Evolutionary conservation across 2,797 vertebrate genomes (phyloP), one percentile per base, ranked within the genome.

Genomic region (Urosaurus nigricauda): DNA sequence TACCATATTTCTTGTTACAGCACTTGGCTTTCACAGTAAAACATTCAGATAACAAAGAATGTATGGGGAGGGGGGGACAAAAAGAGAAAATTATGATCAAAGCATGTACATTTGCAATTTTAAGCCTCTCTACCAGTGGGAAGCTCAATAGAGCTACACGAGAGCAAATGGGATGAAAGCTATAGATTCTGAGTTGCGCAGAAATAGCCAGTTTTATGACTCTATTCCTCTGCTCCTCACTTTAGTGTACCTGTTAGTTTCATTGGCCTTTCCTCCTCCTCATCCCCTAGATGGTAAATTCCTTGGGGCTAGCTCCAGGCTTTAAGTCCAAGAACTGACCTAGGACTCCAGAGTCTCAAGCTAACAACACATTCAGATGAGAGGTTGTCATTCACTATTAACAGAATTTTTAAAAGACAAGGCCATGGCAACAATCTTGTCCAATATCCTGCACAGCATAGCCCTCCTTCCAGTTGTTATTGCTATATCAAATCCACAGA

Each of bases 271-370:
- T 32, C 16, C 43, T 51, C 53, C 2, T 4, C n/a, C 81, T 7
- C 24, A 0, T 29, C 35, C 14, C 56, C 2, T 14, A 17, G 29
- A 51, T 43, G 35, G 82, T 71, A 43, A 58, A 84, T 43, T 60
- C 47, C 65, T 84, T 84, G 65, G 47, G 51, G 86, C 51, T 87
- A 79, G 63, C 85, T 70, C 47, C 13, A 84, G 63, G 82, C 73
- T 70, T 1, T 8, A 43, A 65, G 75, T 1, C 75, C 75, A 86
- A 40, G 26, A 53, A 68, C n/a, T 17, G 43, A 79, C 85, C 60
- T 21, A 79, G 60, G 58, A 68, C 63, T 35, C 43, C 43, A 17
- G 75, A 79, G 19, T 70, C 40, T 17, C 40, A 86, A 68, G 74
- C 37, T 58, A 84, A 70, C 35, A 56, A 87, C 65, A 58, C 8